Conservation (phyloP, 30 jellyfish, hydroid and myxozoan species). For the Catostylus mosaicus region DNA sequence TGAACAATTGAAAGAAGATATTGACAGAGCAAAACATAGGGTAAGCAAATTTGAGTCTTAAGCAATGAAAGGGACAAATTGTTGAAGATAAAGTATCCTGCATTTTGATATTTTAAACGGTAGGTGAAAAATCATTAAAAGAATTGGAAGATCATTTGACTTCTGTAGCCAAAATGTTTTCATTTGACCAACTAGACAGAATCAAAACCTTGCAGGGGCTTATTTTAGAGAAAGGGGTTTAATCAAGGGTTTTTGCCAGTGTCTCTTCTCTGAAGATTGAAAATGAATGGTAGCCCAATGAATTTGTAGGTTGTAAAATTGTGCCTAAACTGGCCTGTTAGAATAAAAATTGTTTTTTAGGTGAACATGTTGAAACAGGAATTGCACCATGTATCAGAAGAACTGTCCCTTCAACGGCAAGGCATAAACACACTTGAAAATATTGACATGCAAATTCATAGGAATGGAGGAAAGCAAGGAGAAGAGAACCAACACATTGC, state of each 20-base stretch:
- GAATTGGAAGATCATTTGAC: too few species aligned
- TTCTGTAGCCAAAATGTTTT: too few species aligned
- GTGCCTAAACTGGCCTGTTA: not conserved
- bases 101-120: not conserved
- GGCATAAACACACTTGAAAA: slow-evolving; percentile 88
- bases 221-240: too few species aligned
- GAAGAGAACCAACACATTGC: slow-evolving; percentile 76
- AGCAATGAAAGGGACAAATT: not conserved
- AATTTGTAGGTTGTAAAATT: not conserved
- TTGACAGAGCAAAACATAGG: slow-evolving; percentile 88
- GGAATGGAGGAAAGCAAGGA: slow-evolving; percentile 51
- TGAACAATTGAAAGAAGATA: slow-evolving; percentile 88
- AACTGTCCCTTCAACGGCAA: slow-evolving; percentile 80
- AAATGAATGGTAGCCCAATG: too few species aligned
- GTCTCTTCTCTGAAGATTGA: too few species aligned
- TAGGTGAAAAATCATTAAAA: too few species aligned
- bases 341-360: not conserved
- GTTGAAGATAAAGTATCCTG: not conserved
- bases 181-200: too few species aligned
- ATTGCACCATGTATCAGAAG: slow-evolving; percentile 94
- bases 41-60: slow-evolving; percentile 28
- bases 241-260: too few species aligned
- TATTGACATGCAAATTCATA: slow-evolving; percentile 60
- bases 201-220: too few species aligned
- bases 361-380: slow-evolving; percentile 82